phyloP scores from a whole-genome alignment of 2,888 invertebrate species.

The Tipula vernalis region DNA sequence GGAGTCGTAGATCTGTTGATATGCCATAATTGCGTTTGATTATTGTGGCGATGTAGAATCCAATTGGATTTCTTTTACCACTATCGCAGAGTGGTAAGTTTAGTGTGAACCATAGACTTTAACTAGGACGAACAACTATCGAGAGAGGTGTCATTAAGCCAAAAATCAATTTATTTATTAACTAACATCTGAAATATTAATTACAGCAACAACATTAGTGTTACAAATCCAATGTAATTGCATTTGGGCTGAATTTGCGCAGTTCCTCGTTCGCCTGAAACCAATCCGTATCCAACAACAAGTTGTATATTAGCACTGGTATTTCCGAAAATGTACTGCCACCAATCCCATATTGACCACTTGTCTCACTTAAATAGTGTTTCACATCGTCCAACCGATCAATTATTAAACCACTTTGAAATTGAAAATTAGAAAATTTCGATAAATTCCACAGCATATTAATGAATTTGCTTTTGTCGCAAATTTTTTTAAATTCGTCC shows the following conservation, averaged over 20 bases:
- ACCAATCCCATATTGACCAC: not conserved
- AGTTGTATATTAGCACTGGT: constrained; percentile 13
- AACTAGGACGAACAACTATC: too few species aligned
- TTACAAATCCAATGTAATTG: not conserved
- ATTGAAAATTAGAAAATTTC: constrained; percentile 12
- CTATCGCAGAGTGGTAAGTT: too few species aligned
- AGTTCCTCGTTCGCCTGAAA: constrained; percentile 11
- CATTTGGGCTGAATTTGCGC: not conserved
- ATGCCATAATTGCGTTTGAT: too few species aligned
- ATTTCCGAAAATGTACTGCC: constrained; percentile 10
- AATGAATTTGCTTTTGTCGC: not conserved
- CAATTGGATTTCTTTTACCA: too few species aligned
- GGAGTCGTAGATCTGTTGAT: too few species aligned
- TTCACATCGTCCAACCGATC: not conserved
- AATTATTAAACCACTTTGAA: not conserved
- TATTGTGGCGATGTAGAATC: too few species aligned
- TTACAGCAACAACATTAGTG: too few species aligned
- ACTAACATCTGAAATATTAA: too few species aligned
- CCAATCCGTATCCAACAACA: constrained; percentile 12
- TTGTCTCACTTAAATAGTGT: not conserved
- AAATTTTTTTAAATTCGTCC: not conserved
- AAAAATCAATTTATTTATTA: too few species aligned
- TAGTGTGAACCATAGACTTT: too few species aligned
- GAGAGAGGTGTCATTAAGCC: too few species aligned
- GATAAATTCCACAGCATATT: constrained; percentile 6